Conservation (phyloP, 1,140 invertebrate species). For the Drosophila grimshawi region DNA sequence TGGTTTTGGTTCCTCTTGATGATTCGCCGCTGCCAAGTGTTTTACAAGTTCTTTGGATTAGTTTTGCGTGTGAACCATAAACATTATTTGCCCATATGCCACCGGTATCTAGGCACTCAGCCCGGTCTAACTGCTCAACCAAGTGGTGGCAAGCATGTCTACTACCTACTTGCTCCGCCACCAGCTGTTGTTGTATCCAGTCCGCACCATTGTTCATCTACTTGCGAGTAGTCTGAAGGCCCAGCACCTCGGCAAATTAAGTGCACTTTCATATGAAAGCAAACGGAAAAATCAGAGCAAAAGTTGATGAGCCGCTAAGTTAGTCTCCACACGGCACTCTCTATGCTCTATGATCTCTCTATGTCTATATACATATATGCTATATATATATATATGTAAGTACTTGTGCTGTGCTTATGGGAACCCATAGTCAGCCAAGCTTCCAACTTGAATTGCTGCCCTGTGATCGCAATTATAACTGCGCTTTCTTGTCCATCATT, state of each 20-base stretch:
- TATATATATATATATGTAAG: too few species aligned
- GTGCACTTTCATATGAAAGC: conserved; percentile 38
- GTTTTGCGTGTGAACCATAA: not conserved
- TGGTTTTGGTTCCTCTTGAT: conserved; percentile 8
- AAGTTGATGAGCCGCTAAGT: conserved; percentile 62
- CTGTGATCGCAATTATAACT: conserved; percentile 42
- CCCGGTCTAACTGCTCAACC: conserved; percentile 12
- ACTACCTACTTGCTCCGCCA: not conserved
- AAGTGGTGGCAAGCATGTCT: too few species aligned
- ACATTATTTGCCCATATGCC: conserved; percentile 24
- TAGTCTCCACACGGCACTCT: conserved; percentile 5
- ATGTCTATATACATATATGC: not conserved
- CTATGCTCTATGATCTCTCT: conserved; percentile 1
- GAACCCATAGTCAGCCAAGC: conserved; percentile 6
- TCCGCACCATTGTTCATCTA: conserved; percentile 5
- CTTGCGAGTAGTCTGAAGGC: not conserved
- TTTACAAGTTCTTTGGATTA: conserved; percentile 21
- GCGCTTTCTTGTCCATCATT: conserved; percentile 15
- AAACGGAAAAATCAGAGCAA: conserved; percentile 49
- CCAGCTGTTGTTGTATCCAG: not conserved
- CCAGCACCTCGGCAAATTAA: conserved; percentile 18
- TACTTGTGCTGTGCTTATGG: not conserved
- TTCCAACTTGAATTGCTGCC: conserved; percentile 2
- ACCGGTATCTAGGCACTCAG: conserved; percentile 18
- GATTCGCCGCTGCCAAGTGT: conserved; percentile 15